Evolutionary conservation across 2,888 invertebrate species (phyloP), one percentile per base, ranked within the genome.

Genomic region (Trissoscelio sp.): DNA sequence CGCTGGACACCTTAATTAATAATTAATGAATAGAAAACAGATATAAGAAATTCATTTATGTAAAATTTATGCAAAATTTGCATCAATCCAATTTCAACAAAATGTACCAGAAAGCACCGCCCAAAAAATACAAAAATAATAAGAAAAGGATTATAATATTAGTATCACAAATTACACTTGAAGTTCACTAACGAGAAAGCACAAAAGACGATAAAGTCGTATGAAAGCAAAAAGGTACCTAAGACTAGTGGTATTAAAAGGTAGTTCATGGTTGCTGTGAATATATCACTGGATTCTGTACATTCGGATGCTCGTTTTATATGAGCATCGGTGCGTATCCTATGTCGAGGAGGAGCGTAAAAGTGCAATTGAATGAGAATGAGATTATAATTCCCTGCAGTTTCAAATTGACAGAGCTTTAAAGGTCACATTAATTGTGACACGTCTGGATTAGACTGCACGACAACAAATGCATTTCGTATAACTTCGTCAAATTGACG

Each of bases 401-500:
- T 55, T n/a, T 60, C 9, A 69, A 53, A 79, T 69, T 69, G 67
- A 39, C 42, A 67, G 51, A 6, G 44, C n/a, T 62, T 34, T 39
- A 79, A 73, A 73, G 79, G 79, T 73, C 79, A 79, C 55, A 79
- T 79, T 67, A 73, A 79, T 73, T 67, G 78, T 70, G 46, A 48
- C 34, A 64, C 48, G 24, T 62, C 24, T 22, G 28, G 53, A 64
- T 78, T 62, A 28, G 11, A 31, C 28, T 14, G 42, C 39, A n/a
- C 37, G 51, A 66, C 72, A 70, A 66, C 64, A 79, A 67, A 72
- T 66, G 42, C 34, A 37, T 69, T 62, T 69, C 22, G 9, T 44
- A 14, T 24, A 24, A 16, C 39, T 51, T 28, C 9, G 18, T 60
- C 31, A 60, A 31, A 37, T 66, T 28, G 66, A 57, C 20, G 18